Evolutionary conservation across 2,888 invertebrate species (phyloP).

Genomic region (Ellobium chinense): DNA sequence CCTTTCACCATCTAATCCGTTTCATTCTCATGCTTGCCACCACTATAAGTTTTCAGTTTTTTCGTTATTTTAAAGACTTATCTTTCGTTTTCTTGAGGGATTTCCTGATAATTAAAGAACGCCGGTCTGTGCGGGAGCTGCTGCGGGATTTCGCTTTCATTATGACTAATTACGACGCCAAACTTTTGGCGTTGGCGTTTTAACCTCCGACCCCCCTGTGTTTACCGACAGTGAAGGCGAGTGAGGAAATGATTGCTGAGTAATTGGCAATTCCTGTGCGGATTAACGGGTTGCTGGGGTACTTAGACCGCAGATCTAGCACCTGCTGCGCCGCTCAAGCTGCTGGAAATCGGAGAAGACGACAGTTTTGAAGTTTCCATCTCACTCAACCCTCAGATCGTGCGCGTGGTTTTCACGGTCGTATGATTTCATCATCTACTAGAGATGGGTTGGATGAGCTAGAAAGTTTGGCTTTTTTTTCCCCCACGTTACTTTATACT

Average conservation of each 20-base stretch:
- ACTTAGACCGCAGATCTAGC: neutral
- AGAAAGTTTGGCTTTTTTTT: too few relatives aligned
- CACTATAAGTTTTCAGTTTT: neutral
- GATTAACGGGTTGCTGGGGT: neutral
- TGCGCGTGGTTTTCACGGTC: too few relatives aligned
- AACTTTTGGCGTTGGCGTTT: neutral
- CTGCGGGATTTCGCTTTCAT: neutral
- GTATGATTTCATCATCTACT: too few relatives aligned
- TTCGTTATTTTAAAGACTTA: neutral
- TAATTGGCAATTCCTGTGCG: neutral
- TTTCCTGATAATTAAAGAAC: neutral
- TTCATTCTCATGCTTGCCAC: too few relatives aligned
- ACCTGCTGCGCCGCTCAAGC: neutral
- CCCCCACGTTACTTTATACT: neutral
- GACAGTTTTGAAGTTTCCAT: too few relatives aligned
- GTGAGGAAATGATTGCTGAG: conserved; percentile 1
- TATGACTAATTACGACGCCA: neutral
- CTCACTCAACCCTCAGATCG: too few relatives aligned
- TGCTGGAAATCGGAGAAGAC: neutral
- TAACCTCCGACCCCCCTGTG: neutral
- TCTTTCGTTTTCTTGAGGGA: neutral
- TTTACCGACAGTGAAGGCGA: neutral
- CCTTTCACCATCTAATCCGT: too few relatives aligned
- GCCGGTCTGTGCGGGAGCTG: neutral
- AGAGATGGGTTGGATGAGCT: too few relatives aligned